These are phyloP conservation scores for Tholera decimalis DNA, from an alignment of 2,888 invertebrate genomes.

Conservation along the genomic window DNA sequence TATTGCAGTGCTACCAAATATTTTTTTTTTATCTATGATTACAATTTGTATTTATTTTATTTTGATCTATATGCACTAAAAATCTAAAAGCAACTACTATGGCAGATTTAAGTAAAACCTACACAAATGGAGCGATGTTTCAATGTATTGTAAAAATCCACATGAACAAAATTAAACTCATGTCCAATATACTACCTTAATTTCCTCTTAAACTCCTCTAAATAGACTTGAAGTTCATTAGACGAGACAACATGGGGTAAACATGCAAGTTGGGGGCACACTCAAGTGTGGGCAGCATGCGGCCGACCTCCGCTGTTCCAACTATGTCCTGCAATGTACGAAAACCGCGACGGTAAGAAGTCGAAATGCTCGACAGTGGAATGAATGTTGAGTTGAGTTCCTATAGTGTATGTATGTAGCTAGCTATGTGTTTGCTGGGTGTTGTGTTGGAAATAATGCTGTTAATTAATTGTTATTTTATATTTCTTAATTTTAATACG, in stretches of 20 bases:
- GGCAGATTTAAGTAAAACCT: too few species aligned
- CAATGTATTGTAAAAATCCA: neutral
- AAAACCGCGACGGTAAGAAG: constrained; percentile 72
- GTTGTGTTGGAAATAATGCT: neutral
- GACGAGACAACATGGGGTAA: constrained; percentile 65
- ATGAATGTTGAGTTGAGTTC: constrained; percentile 47
- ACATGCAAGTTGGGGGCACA: constrained; percentile 59
- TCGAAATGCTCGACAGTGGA: constrained; percentile 47
- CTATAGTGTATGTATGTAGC: neutral
- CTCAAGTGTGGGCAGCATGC: constrained; percentile 61
- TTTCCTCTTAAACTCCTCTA: constrained; percentile 26
- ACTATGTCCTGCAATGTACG: constrained; percentile 67
- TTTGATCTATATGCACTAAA: too few species aligned
- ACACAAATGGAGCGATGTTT: too few species aligned
- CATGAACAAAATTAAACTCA: neutral
- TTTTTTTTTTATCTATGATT: too few species aligned
- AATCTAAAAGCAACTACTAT: too few species aligned
- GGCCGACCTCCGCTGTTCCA: constrained; percentile 67
- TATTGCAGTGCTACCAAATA: too few species aligned
- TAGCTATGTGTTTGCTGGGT: neutral
- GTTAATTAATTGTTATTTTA: neutral
- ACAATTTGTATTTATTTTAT: too few species aligned
- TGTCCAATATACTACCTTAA: constrained; percentile 16
- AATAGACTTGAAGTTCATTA: constrained; percentile 69
- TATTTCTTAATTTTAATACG: too few species aligned